A percentile compares a stretch with the other conserved stretches of the same genome.
These are phyloP conservation scores for Drosophila phalerata DNA, from an alignment of 2,888 invertebrate species.

Conservation along the genomic window DNA sequence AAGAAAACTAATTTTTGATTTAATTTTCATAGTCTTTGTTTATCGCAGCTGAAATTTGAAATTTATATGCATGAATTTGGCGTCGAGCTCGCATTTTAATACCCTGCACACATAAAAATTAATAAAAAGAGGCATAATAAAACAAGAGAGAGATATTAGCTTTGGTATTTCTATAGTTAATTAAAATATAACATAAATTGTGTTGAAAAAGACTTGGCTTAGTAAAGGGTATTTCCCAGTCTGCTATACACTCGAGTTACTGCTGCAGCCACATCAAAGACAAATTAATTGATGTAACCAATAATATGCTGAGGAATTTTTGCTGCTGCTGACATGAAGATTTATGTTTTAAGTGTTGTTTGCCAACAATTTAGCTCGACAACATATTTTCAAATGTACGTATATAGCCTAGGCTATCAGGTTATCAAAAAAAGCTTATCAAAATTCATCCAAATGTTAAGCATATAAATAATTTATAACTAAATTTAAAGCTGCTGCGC, in stretches of 20 bases:
- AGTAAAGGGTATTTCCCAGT: conserved; percentile 11
- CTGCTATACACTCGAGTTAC: background rate
- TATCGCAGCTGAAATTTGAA: conserved; percentile 31
- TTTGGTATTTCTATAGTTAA: background rate
- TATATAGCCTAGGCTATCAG: conserved; percentile 21
- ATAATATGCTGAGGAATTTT: conserved; percentile 46
- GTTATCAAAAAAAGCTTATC: conserved; percentile 43
- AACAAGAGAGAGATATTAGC: background rate
- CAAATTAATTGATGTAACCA: conserved; percentile 68
- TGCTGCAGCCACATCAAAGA: conserved; percentile 53
- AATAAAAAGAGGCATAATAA: conserved; percentile 1
- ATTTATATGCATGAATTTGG: conserved; percentile 54
- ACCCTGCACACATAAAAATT: conserved; percentile 10
- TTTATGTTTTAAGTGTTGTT: conserved; percentile 52
- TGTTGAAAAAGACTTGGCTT: background rate
- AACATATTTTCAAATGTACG: conserved; percentile 32
- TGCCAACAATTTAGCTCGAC: conserved; percentile 30
- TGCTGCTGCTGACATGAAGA: conserved; percentile 45
- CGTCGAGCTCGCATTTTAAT: conserved; percentile 29
- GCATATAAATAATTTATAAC: conserved; percentile 72
- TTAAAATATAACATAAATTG: background rate
- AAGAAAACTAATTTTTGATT: conserved; percentile 70
- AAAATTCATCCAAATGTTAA: conserved; percentile 46
- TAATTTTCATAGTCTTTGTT: conserved; percentile 69
- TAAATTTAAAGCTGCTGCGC: conserved; percentile 37